These are phyloP conservation scores for Lithophane semibrunnea DNA, from an alignment of 2,888 invertebrate species.

Conservation along the genomic window DNA sequence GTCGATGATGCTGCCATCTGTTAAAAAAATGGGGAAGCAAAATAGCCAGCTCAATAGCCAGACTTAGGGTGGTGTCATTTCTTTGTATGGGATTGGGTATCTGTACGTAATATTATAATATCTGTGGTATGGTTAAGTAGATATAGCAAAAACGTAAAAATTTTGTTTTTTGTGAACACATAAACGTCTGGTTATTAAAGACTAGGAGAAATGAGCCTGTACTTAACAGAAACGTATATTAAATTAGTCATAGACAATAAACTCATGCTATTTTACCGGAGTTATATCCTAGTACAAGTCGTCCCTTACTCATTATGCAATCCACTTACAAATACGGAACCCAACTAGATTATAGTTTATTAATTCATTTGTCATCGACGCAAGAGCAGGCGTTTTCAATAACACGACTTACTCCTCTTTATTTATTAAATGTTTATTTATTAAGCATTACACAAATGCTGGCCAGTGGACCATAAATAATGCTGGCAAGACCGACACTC, in stretches of 20 bases:
- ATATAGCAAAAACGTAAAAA: neutral
- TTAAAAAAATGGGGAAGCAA: too few relatives aligned
- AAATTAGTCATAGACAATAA: slow-evolving; percentile 28
- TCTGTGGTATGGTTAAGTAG: neutral
- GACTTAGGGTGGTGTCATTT: too few relatives aligned
- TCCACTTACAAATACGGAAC: slow-evolving; percentile 42
- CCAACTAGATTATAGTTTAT: slow-evolving; percentile 51
- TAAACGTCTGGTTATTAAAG: neutral
- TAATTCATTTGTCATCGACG: slow-evolving; percentile 71
- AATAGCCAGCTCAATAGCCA: too few relatives aligned
- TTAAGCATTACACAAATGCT: slow-evolving; percentile 69
- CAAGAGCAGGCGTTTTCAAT: slow-evolving; percentile 69
- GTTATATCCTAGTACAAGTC: slow-evolving; percentile 20
- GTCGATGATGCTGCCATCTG: too few relatives aligned
- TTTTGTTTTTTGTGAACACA: neutral
- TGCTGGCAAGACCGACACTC: slow-evolving; percentile 64
- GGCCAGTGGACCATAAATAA: slow-evolving; percentile 67
- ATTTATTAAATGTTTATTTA: slow-evolving; percentile 70
- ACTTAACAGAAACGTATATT: neutral
- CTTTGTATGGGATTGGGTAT: too few relatives aligned
- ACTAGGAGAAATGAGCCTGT: neutral
- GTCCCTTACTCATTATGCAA: slow-evolving; percentile 44
- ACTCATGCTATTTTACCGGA: neutral
- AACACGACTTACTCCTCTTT: slow-evolving; percentile 65
- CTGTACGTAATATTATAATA: too few relatives aligned